These are phyloP conservation scores for Alaudala cheleensis DNA, from an alignment of 2,113 vertebrate species.

Conservation along the genomic window DNA sequence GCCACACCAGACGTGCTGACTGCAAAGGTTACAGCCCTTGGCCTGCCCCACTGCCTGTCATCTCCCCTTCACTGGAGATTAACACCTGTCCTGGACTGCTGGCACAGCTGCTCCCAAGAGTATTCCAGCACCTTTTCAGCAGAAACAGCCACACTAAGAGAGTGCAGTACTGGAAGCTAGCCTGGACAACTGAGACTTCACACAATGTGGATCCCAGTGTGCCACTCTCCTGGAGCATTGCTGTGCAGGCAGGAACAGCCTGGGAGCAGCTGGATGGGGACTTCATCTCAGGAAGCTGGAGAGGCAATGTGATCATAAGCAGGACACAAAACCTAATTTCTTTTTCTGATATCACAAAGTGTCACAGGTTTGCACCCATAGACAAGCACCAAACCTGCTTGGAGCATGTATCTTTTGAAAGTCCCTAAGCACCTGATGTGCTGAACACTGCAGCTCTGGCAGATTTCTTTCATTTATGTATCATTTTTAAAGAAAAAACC, in stretches of 20 bases:
- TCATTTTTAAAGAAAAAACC: background rate
- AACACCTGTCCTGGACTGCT: background rate
- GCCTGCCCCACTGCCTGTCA: background rate
- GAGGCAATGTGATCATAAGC: background rate
- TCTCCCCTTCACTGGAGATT: background rate
- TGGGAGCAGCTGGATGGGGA: background rate
- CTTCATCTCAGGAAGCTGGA: background rate
- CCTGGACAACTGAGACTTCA: background rate
- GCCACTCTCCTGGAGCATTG: rapidly evolving
- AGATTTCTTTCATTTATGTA: background rate
- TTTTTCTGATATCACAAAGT: background rate
- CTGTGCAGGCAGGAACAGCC: rapidly evolving
- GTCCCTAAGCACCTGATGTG: background rate
- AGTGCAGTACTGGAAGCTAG: background rate
- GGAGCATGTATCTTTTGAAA: background rate
- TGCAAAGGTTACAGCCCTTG: background rate
- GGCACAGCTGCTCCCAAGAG: background rate
- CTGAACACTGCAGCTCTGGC: background rate
- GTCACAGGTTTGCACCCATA: background rate
- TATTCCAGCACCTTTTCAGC: background rate
- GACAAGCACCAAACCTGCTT: background rate
- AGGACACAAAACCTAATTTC: background rate
- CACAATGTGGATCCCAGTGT: background rate
- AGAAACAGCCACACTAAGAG: background rate
- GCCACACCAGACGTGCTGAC: background rate